These are phyloP conservation scores for Bilobella aurantiaca DNA, from an alignment of 1,140 invertebrate species.

Conservation along the genomic window DNA sequence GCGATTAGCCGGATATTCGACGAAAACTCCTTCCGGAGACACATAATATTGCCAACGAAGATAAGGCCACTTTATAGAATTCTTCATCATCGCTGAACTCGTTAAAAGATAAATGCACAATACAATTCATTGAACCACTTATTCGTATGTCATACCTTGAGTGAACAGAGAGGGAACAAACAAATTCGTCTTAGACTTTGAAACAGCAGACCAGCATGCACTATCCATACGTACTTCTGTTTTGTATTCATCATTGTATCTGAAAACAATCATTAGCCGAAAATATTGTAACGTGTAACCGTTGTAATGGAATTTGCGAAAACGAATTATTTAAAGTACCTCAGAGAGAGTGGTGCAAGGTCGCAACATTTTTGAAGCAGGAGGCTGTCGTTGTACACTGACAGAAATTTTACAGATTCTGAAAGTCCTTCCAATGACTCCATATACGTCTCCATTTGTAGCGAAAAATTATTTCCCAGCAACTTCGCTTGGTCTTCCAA, in stretches of 20 bases:
- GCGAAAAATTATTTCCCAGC: slow-evolving; percentile 11
- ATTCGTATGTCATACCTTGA: slow-evolving; percentile 1
- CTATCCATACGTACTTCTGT: neutral
- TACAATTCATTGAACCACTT: neutral
- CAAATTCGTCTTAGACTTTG: neutral
- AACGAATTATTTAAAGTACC: neutral
- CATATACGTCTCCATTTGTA: slow-evolving; percentile 11
- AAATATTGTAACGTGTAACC: neutral
- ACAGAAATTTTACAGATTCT: slow-evolving; percentile 3
- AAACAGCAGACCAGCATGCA: neutral
- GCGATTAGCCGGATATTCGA: slow-evolving; percentile 43
- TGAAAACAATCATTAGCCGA: neutral
- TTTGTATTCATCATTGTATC: neutral
- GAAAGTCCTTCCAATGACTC: slow-evolving; percentile 16
- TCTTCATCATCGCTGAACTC: slow-evolving; percentile 45
- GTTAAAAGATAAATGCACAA: slow-evolving; percentile 19
- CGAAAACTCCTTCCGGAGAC: slow-evolving; percentile 43
- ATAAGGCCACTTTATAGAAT: slow-evolving; percentile 41
- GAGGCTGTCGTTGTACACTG: neutral
- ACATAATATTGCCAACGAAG: slow-evolving; percentile 52
- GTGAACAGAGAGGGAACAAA: slow-evolving; percentile 15
- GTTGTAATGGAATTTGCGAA: neutral
- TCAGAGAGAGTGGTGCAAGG: neutral
- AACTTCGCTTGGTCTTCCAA: slow-evolving; percentile 10
- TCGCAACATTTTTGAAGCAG: neutral